Base-by-base conservation (phyloP, 1,140 invertebrate genomes). In the Sarcophaga bullata region DNA sequence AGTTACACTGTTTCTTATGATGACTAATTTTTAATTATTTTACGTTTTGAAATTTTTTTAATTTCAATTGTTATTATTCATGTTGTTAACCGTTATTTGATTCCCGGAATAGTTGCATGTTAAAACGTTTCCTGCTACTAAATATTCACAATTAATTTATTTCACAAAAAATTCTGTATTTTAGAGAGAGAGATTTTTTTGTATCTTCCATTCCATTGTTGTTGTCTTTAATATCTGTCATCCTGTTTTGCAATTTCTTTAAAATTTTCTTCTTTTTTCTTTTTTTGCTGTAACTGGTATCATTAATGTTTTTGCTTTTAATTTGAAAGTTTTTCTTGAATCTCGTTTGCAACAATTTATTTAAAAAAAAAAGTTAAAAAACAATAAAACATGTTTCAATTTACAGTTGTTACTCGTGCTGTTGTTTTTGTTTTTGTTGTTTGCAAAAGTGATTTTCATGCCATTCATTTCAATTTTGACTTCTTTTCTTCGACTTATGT, bases 331-430 rank as follows among this genome's bases (percentile, higher is more conserved):
- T 58, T 58, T 58, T 13, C 3, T 15, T n/a, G 54, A 58, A 58
- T 58, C 54, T 58, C 54, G 54, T 58, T 58, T 58, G n/a, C 54
- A 58, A 58, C 15, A 58, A n/a, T 58, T 58, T 58, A 58, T n/a
- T 58, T 58, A 6, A 58, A 58, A 58, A n/a, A 37, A 37, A 37
- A 58, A 58, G 13, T 58, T 58, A n/a, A 58, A 58, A 58, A 13
- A n/a, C 54, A 58, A n/a, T 58, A n/a, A 58, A 58, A 58, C 54
- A 58, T 58, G 54, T 58, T 58, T 58, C 54, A 58, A 58, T 58
- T 58, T 58, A 58, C 54, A 58, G 54, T 58, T 58, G 54, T 58
- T 37, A 52, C 50, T 8, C 13, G 8, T 52, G 13, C 50, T 37
- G 25, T 37, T 37, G 25, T 37, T n/a, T n/a, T n/a, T 37, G 25